A percentile compares a stretch with the other conserved stretches of the same genome.
Conservation (phyloP, 1,140 invertebrate genomes). For the Zaprionus kolodkinae region DNA sequence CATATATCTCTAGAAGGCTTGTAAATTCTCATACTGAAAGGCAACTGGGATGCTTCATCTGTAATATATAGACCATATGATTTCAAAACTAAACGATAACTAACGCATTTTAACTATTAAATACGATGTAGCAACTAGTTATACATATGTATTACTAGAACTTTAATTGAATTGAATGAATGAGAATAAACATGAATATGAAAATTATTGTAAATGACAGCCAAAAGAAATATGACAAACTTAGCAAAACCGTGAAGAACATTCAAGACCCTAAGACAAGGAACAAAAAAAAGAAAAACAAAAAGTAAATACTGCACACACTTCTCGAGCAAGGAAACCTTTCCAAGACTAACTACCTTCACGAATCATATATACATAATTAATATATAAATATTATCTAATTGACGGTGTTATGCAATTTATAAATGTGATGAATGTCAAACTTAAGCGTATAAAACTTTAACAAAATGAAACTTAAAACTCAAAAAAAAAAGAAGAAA, state of each 20-base stretch:
- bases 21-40: slow-evolving; percentile 73
- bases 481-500: slow-evolving; percentile 11
- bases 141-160: slow-evolving; percentile 42
- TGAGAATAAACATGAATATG: slow-evolving; percentile 29
- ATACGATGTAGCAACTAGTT: slow-evolving; percentile 53
- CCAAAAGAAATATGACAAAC: slow-evolving; percentile 43
- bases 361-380: slow-evolving; percentile 64
- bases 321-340: slow-evolving; percentile 79
- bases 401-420: slow-evolving; percentile 80
- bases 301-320: slow-evolving; percentile 50
- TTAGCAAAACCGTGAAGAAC: slow-evolving; percentile 22
- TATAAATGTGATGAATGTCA: slow-evolving; percentile 83
- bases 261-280: slow-evolving; percentile 31
- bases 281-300: neutral
- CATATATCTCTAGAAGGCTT: slow-evolving; percentile 56
- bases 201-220: slow-evolving; percentile 55
- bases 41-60: slow-evolving; percentile 69
- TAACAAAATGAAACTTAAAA: slow-evolving; percentile 33
- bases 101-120: slow-evolving; percentile 71
- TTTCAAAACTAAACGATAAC: slow-evolving; percentile 53
- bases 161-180: slow-evolving; percentile 36
- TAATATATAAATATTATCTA: slow-evolving; percentile 70
- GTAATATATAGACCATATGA: slow-evolving; percentile 73
- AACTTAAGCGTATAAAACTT: slow-evolving; percentile 71
- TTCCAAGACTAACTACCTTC: slow-evolving; percentile 80